Percentiles rank a stretch among this genome's conserved stretches.
phyloP scores from a whole-genome alignment of 2,888 invertebrate genomes.

The Dysmachus trigonus region DNA sequence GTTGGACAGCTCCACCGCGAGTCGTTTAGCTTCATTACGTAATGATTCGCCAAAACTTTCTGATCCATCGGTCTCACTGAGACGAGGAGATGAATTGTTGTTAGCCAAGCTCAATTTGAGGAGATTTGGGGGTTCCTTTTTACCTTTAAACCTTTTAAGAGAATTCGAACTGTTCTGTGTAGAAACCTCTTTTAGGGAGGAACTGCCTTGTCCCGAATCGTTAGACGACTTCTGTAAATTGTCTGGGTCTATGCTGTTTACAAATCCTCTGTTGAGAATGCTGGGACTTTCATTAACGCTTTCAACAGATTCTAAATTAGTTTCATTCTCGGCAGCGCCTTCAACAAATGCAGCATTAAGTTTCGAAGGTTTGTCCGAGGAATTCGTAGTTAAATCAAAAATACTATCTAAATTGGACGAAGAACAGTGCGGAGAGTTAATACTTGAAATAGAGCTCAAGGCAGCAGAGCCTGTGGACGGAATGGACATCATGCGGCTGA shows the following conservation, averaged over 20 bases:
- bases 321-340: neutral
- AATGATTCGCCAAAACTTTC: neutral
- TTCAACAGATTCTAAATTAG: neutral
- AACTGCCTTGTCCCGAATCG: neutral
- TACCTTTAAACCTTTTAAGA: neutral
- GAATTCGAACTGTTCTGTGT: neutral
- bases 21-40: neutral
- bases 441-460: neutral
- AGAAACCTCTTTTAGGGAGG: neutral
- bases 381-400: neutral
- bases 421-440: neutral
- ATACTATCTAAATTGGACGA: neutral
- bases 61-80: constrained; percentile 44
- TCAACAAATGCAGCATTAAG: neutral
- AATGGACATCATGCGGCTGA: neutral
- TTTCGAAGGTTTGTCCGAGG: neutral
- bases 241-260: neutral
- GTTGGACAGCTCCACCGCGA: constrained; percentile 38
- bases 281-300: neutral
- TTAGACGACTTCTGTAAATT: neutral
- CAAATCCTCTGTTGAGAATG: neutral
- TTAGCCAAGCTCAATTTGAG: constrained; percentile 55
- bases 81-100: constrained; percentile 51
- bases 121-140: constrained; percentile 30
- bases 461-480: neutral